These are phyloP conservation scores for Tenodera sinensis DNA, from an alignment of 2,888 invertebrate species.

Conservation along the genomic window DNA sequence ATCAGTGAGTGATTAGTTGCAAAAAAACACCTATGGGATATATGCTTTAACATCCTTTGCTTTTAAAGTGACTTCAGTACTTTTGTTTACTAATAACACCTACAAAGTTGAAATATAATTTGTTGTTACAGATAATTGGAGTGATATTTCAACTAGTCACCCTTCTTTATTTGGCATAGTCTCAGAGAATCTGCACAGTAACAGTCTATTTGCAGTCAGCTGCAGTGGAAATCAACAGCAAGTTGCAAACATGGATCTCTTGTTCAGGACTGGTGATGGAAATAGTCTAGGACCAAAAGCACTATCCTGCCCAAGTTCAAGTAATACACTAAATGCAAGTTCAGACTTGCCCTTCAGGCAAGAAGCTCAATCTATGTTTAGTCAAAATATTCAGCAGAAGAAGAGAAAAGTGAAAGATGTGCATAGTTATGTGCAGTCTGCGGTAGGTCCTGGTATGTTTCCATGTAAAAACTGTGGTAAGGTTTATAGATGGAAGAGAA, in stretches of 20 bases:
- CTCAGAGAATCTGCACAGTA: neutral
- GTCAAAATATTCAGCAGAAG: neutral
- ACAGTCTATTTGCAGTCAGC: neutral
- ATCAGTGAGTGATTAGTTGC: no score
- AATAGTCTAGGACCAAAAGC: neutral
- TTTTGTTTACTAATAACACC: neutral
- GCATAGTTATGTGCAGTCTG: neutral
- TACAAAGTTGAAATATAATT: neutral
- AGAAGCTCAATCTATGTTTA: neutral
- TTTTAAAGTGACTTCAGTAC: no score
- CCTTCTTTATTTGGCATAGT: neutral
- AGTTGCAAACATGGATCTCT: neutral
- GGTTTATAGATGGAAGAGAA: constrained; percentile 21
- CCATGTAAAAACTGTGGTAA: constrained; percentile 23
- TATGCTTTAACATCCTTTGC: no score
- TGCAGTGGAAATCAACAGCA: neutral
- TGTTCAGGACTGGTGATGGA: neutral
- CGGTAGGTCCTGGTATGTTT: constrained; percentile 21
- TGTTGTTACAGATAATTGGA: neutral
- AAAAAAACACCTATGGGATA: no score
- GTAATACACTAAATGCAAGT: neutral
- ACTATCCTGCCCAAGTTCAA: neutral
- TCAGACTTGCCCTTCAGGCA: neutral
- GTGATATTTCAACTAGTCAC: neutral
- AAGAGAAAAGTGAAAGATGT: neutral